Percentiles rank a stretch among this genome's conserved stretches.
Conservation (phyloP, 2,888 invertebrate genomes). For the Byasa hedistus region DNA sequence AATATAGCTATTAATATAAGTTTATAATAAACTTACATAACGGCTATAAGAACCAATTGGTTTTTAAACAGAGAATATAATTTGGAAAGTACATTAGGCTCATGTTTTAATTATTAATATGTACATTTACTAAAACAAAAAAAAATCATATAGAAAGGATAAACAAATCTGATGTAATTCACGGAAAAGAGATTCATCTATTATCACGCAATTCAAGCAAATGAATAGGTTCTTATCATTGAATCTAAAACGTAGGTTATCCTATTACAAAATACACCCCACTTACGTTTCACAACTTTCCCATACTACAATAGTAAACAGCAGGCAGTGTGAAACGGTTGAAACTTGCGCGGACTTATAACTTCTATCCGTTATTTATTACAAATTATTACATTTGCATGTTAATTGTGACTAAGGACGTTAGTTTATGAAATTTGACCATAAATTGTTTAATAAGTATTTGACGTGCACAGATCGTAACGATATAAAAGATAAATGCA, state of each 20-base stretch:
- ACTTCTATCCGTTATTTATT: not conserved
- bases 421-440: too few relatives aligned
- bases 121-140: too few relatives aligned
- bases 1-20: too few relatives aligned
- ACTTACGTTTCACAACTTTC: slow-evolving; percentile 36
- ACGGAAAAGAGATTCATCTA: slow-evolving; percentile 20
- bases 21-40: too few relatives aligned
- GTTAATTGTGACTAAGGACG: not conserved
- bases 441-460: too few relatives aligned
- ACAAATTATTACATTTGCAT: not conserved
- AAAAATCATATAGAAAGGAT: not conserved
- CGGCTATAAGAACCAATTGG: too few relatives aligned
- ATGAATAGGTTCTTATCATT: slow-evolving; percentile 20
- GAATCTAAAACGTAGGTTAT: slow-evolving; percentile 25
- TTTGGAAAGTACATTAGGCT: too few relatives aligned
- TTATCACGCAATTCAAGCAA: slow-evolving; percentile 26
- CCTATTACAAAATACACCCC: slow-evolving; percentile 31
- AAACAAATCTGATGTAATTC: not conserved
- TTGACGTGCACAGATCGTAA: too few relatives aligned
- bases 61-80: too few relatives aligned
- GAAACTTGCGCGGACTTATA: slow-evolving; percentile 29
- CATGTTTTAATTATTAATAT: too few relatives aligned
- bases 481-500: too few relatives aligned
- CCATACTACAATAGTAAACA: slow-evolving; percentile 33
- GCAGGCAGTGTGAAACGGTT: slow-evolving; percentile 32